Evolutionary conservation across 2,888 invertebrate species (phyloP).

Genomic region (Agrotis puta): DNA sequence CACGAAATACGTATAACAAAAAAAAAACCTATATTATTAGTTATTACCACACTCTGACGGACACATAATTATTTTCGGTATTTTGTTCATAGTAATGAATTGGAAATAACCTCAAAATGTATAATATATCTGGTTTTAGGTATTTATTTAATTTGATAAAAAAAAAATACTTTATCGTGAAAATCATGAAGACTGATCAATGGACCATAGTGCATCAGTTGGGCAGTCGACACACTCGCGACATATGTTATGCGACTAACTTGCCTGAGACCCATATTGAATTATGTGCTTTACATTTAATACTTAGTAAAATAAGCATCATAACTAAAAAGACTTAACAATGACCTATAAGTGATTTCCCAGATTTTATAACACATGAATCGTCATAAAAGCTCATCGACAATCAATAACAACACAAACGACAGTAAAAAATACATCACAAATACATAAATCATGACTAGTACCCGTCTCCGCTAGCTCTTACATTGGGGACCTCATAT

Average conservation of each 20-base stretch:
- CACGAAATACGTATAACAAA: slow-evolving; percentile 3
- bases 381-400: slow-evolving; percentile 13
- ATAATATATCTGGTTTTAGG: not conserved
- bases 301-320: not conserved
- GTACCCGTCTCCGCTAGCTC: slow-evolving; percentile 48
- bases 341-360: not conserved
- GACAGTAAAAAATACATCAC: slow-evolving; percentile 29
- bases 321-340: not conserved
- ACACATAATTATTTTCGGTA: slow-evolving; percentile 18
- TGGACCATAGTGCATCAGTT: not conserved
- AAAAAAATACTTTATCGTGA: not conserved
- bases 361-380: slow-evolving; percentile 8
- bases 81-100: slow-evolving; percentile 1
- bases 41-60: slow-evolving; percentile 4
- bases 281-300: not conserved
- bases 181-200: too few relatives aligned
- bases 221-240: not conserved
- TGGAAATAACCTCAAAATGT: not conserved
- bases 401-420: slow-evolving; percentile 31
- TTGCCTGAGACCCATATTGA: too few relatives aligned
- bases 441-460: slow-evolving; percentile 45
- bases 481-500: slow-evolving; percentile 45
- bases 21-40: slow-evolving; percentile 19
- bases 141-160: too few relatives aligned
- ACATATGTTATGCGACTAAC: not conserved